Percentiles rank a stretch among this genome's conserved stretches.
Evolutionary conservation across 2,113 vertebrate species (phyloP).

Genomic region (Sorex fumeus): DNA sequence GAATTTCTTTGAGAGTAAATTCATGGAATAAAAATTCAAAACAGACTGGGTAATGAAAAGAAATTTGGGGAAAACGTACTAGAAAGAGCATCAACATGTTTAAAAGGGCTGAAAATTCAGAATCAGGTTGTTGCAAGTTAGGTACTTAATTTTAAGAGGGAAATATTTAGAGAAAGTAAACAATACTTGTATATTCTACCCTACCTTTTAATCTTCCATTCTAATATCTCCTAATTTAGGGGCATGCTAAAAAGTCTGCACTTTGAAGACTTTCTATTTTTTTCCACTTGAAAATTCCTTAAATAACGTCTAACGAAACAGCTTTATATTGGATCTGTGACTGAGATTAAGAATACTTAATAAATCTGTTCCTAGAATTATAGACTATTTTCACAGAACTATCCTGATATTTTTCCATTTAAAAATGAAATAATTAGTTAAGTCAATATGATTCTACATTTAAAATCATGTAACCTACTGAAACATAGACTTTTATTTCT

Average conservation of each 20-base stretch:
- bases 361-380: conserved; percentile 67
- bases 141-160: not conserved
- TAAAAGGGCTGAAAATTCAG: conserved; percentile 57
- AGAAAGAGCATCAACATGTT: not conserved
- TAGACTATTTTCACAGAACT: conserved; percentile 56
- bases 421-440: conserved; percentile 50
- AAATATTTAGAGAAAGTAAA: conserved; percentile 53
- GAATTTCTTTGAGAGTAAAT: conserved; percentile 46
- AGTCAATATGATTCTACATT: conserved; percentile 68
- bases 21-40: conserved; percentile 68
- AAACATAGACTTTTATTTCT: conserved; percentile 75
- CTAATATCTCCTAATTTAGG: conserved; percentile 46
- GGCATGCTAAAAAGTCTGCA: not conserved
- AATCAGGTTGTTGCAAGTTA: not conserved
- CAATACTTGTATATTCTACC: not conserved
- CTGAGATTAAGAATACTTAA: conserved; percentile 36
- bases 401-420: not conserved
- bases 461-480: conserved; percentile 73
- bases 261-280: conserved; percentile 41
- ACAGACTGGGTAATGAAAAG: conserved; percentile 6
- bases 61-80: not conserved
- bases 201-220: conserved; percentile 36
- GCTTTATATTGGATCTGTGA: conserved; percentile 16
- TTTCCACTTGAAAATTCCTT: conserved; percentile 25
- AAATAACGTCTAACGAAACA: no score